Conservation (phyloP, 2,888 invertebrate genomes). For the Conistra vaccinii region DNA sequence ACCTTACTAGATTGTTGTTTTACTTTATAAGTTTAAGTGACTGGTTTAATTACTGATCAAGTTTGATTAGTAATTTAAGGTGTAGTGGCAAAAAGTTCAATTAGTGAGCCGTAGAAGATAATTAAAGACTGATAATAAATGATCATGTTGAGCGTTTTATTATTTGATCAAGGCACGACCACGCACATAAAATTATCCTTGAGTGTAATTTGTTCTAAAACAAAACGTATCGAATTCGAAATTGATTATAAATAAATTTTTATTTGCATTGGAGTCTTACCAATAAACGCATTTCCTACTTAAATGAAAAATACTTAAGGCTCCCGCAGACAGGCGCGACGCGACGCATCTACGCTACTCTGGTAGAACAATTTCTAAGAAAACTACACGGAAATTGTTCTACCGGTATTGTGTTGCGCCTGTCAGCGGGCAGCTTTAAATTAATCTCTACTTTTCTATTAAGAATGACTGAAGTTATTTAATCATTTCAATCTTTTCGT, state of each 20-base stretch:
- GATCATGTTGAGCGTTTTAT: background rate
- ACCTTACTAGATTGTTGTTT: background rate
- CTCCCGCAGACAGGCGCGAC: too few relatives aligned
- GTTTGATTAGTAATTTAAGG: constrained; percentile 4
- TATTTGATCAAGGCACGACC: background rate
- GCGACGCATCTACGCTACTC: too few relatives aligned
- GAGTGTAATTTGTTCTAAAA: background rate
- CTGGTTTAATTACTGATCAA: background rate
- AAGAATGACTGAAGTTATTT: too few relatives aligned
- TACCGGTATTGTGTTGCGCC: too few relatives aligned
- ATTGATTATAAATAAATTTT: background rate
- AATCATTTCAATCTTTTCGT: too few relatives aligned
- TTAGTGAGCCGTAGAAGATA: background rate
- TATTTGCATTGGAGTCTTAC: background rate
- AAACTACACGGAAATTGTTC: too few relatives aligned
- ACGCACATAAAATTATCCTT: constrained; percentile 8
- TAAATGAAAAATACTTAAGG: too few relatives aligned
- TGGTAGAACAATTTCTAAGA: too few relatives aligned
- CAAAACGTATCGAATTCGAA: constrained; percentile 9
- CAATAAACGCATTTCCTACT: background rate
- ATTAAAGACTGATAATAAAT: constrained; percentile 18
- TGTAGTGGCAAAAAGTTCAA: constrained; percentile 21
- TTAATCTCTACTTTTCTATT: too few relatives aligned
- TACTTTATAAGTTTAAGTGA: background rate
- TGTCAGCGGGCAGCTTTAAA: too few relatives aligned